A percentile compares a stretch with the other conserved stretches of the same genome.
These are phyloP conservation scores for Marcusenius ussheri DNA, from an alignment of 2,113 vertebrate species.

Conservation along the genomic window DNA sequence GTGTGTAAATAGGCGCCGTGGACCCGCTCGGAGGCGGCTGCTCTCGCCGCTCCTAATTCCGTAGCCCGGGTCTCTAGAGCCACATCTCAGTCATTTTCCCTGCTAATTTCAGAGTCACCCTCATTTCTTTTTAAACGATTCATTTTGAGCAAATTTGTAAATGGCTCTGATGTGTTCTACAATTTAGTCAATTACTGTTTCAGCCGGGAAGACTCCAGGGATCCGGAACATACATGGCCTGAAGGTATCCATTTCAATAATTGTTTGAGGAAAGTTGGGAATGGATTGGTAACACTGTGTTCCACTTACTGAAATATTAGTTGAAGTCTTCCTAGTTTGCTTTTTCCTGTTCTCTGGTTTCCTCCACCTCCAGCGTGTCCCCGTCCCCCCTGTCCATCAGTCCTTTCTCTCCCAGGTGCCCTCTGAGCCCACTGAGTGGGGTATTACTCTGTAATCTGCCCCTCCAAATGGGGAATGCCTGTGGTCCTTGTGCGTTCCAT, in stretches of 20 bases:
- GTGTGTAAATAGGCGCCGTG: slow-evolving; percentile 62
- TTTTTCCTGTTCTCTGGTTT: slow-evolving; percentile 26
- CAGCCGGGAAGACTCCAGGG: slow-evolving; percentile 99
- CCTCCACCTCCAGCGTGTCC: slow-evolving; percentile 1
- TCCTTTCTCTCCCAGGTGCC: slow-evolving; percentile 7
- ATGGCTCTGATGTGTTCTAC: slow-evolving; percentile 84
- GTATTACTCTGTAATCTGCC: slow-evolving; percentile 32
- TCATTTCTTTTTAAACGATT: slow-evolving; percentile 79
- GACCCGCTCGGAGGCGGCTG: slow-evolving; percentile 31
- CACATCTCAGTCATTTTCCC: slow-evolving; percentile 81
- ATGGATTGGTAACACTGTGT: slow-evolving; percentile 97
- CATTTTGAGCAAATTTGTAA: slow-evolving; percentile 82
- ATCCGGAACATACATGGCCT: slow-evolving; percentile 99
- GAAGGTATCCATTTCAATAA: slow-evolving; percentile 99
- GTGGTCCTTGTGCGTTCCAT: neutral
- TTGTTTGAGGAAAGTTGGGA: slow-evolving; percentile 94
- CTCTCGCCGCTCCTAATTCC: slow-evolving; percentile 65
- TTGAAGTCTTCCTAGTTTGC: slow-evolving; percentile 61
- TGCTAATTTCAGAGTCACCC: slow-evolving; percentile 80
- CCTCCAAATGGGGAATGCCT: slow-evolving; percentile 21
- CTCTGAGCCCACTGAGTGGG: neutral
- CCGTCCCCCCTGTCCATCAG: neutral
- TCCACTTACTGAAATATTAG: slow-evolving; percentile 99
- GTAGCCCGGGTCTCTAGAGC: slow-evolving; percentile 67
- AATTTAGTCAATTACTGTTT: slow-evolving; percentile 99